phyloP scores from a whole-genome alignment of 2,113 vertebrate genomes.

The Syngnathus scovelli region DNA sequence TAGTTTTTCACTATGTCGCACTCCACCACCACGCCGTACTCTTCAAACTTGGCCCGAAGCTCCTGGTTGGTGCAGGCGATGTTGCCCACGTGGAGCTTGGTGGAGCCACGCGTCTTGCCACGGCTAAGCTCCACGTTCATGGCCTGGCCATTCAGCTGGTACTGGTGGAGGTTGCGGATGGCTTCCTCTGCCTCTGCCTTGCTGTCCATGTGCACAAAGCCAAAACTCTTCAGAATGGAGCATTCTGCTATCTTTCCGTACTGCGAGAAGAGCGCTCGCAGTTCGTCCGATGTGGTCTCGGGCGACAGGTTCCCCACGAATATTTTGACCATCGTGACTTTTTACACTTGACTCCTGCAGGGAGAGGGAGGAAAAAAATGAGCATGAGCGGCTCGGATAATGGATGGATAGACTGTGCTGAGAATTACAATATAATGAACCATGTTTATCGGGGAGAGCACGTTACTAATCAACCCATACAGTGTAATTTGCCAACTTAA shows the following conservation, averaged over 20 bases:
- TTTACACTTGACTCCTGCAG: slow-evolving; percentile 30
- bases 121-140: slow-evolving; percentile 93
- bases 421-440: not conserved
- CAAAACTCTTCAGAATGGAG: slow-evolving; percentile 94
- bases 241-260: slow-evolving; percentile 93
- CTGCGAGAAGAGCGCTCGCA: slow-evolving; percentile 88
- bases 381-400: not conserved
- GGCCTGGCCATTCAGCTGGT: slow-evolving; percentile 87
- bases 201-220: slow-evolving; percentile 94
- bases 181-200: slow-evolving; percentile 86
- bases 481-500: not conserved
- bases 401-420: too few species aligned
- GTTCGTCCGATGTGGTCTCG: slow-evolving; percentile 86
- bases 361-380: not conserved
- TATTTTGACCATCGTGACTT: slow-evolving; percentile 86
- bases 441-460: not conserved
- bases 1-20: slow-evolving; percentile 98
- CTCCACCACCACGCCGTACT: slow-evolving; percentile 87
- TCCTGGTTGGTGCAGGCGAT: slow-evolving; percentile 89
- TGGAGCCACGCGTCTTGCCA: slow-evolving; percentile 85
- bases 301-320: slow-evolving; percentile 93
- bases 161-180: slow-evolving; percentile 89
- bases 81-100: slow-evolving; percentile 93
- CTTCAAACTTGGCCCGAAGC: slow-evolving; percentile 89
- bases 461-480: not conserved